A percentile compares a stretch with the other conserved stretches of the same genome.
Evolutionary conservation across 2,113 vertebrate genomes (phyloP).

Genomic region (Orycteropus afer): DNA sequence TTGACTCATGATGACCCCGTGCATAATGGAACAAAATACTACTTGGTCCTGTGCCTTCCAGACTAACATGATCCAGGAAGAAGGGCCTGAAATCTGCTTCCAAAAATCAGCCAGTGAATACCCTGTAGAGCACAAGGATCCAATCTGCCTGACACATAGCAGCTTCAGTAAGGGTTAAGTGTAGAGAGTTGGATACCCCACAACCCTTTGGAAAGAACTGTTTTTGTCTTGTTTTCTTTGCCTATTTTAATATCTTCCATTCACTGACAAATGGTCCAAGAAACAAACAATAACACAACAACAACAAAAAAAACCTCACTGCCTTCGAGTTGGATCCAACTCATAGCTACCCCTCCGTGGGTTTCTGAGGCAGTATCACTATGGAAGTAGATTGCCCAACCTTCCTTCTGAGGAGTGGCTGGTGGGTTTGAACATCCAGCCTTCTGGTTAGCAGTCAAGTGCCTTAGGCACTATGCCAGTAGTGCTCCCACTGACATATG

Average conservation of each 20-base stretch:
- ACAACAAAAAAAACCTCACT: no score
- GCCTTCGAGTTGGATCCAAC: no score
- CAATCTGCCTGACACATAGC: rapidly evolving
- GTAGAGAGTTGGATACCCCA: neutral
- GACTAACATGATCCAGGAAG: neutral
- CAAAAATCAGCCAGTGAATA: neutral
- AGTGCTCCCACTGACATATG: neutral
- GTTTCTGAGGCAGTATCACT: no score
- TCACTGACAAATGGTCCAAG: no score
- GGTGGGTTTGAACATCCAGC: no score
- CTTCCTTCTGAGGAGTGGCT: no score
- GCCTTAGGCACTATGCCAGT: no score
- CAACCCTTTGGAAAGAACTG: neutral
- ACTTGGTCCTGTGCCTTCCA: neutral
- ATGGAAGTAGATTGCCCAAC: no score
- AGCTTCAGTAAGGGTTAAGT: neutral
- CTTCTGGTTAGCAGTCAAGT: no score
- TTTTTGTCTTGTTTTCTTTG: neutral
- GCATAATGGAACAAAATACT: neutral
- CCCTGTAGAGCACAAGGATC: neutral
- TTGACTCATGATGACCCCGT: neutral
- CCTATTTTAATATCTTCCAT: neutral
- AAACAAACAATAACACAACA: no score
- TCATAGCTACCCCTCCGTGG: no score
- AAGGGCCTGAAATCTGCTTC: neutral